Evolutionary conservation across 2,888 invertebrate species (phyloP), one percentile per base, ranked within the genome.

Genomic region (Capitulum mitella): DNA sequence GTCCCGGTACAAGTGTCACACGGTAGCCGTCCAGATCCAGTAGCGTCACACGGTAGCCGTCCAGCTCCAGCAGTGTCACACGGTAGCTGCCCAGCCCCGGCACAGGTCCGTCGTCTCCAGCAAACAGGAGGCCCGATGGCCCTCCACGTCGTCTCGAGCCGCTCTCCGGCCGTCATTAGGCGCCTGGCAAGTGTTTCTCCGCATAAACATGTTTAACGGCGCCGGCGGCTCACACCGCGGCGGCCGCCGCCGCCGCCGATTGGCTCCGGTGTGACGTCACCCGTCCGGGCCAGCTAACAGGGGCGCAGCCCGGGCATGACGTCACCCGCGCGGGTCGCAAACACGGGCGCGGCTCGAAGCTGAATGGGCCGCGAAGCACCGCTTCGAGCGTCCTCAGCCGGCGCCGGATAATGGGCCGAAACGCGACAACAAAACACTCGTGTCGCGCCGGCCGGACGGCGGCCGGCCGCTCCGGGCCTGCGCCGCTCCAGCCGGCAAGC

Each of bases 81-180:
- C n/a, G n/a, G n/a, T n/a, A n/a, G n/a, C n/a, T n/a, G n/a, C n/a
- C n/a, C n/a, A n/a, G n/a, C n/a, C n/a, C n/a, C n/a, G n/a, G n/a
- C n/a, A n/a, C n/a, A n/a, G n/a, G n/a, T n/a, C n/a, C n/a, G n/a
- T n/a, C n/a, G 70, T 40, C 26, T 8, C 58, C 40, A 16, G 37
- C 34, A 64, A 64, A 64, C 64, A 64, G 64, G 16, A 26, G 37
- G 5, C 1, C 58, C 37, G 40, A 64, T 26, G 70, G 12, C 70
- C 40, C 70, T 70, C 70, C 70, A 70, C 70, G 70, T 40, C 70
- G 40, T 70, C 70, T 70, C 70, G 40, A 70, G 70, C 37, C 34
- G 40, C 12, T 19, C 70, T 70, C 70, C 16, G 37, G 10, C 8
- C 37, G 34, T 70, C 70, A 40, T 70, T 70, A 70, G 26, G 26